Evolutionary conservation across 2,888 invertebrate genomes (phyloP), one percentile per base, ranked within the genome.

Genomic region (Orchesella flavescens): DNA sequence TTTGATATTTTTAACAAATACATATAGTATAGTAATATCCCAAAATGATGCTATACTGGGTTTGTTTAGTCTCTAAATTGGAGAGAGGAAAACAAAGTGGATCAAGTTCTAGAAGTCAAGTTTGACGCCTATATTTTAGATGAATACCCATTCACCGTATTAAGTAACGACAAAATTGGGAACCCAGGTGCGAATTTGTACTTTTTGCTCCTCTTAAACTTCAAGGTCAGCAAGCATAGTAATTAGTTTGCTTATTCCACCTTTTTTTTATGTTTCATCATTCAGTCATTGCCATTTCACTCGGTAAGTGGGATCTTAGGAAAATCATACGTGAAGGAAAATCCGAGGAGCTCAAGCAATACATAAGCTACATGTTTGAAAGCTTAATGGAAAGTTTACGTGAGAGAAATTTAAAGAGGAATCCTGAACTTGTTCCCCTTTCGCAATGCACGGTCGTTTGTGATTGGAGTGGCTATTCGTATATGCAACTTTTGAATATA

Each of bases 241-340:
- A n/a, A n/a, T n/a, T n/a, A n/a, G n/a, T n/a, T n/a, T n/a, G n/a
- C n/a, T n/a, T n/a, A n/a, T n/a, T n/a, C n/a, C n/a, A n/a, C n/a
- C n/a, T n/a, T n/a, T 34, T 34, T 34, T 34, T 34, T 34, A 4
- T 7, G 2, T 34, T 7, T 34, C 2, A 34, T 34, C 7, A 34
- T 34, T 34, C 34, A 34, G 34, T 34, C 3, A 4, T 34, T 34
- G 34, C 34, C 34, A 34, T 34, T 15, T 57, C 72, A 5, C 17
- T 73, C 12, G 83, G 83, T 21, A 72, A 65, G 46, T 83, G 83
- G 83, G 83, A 83, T 17, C 7, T 71, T 12, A 63, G 83, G 1
- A 63, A 63, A 15, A 59, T 71, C 1, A 59, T 49, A 1, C 9
- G 44, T 7, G 19, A n/a, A 12, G 63, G 76, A 13, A 63, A 49